Conservation (phyloP, 1,140 invertebrate genomes). For the Pseudomyrmex flavicornis region DNA sequence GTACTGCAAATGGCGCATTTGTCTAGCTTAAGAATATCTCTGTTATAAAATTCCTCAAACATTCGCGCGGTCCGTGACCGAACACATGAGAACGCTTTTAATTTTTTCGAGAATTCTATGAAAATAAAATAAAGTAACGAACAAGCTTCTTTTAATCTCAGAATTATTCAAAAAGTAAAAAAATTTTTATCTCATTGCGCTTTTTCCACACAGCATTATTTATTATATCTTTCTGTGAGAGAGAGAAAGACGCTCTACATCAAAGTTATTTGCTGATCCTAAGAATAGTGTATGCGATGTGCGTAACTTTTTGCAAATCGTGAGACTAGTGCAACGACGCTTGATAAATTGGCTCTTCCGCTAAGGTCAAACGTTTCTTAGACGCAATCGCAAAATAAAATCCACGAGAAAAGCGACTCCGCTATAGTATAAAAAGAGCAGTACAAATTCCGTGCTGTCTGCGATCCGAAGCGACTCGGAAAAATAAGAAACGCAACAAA, state of each 20-base stretch:
- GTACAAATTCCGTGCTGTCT: conserved; percentile 31
- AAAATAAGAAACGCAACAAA: conserved; percentile 51
- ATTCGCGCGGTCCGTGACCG: too few species aligned
- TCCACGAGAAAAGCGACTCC: conserved; percentile 1
- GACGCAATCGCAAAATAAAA: conserved; percentile 46
- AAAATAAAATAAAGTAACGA: not conserved
- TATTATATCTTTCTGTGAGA: not conserved
- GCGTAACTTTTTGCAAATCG: conserved; percentile 40
- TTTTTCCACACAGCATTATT: not conserved
- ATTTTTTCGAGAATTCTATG: not conserved
- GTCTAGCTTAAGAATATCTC: not conserved
- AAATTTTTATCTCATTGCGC: not conserved
- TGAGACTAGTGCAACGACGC: conserved; percentile 29
- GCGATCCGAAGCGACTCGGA: conserved; percentile 40
- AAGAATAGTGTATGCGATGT: conserved; percentile 23
- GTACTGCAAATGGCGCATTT: not conserved
- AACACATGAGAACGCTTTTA: not conserved
- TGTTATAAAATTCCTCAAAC: conserved; percentile 14
- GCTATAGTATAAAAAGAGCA: conserved; percentile 22
- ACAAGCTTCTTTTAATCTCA: too few species aligned
- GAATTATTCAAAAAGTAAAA: too few species aligned
- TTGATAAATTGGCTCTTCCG: conserved; percentile 32
- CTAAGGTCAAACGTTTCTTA: conserved; percentile 44
- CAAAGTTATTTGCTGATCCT: conserved; percentile 15
- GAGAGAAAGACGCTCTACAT: not conserved